Conservation (phyloP, 1,140 invertebrate species). For the Bradysia coprophila region DNA sequence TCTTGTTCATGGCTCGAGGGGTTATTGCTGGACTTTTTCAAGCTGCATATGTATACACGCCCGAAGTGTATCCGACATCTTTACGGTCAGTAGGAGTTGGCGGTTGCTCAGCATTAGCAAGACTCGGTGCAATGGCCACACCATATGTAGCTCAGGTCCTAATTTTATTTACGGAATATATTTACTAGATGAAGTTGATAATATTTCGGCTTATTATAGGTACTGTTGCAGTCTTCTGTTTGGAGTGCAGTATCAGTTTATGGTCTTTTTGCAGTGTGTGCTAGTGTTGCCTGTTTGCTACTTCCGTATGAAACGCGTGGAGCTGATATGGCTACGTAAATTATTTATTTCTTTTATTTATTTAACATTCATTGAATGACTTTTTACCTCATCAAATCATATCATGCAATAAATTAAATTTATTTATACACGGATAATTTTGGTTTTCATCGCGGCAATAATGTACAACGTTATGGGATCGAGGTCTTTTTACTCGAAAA, state of each 20-base stretch:
- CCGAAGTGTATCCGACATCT: conserved; percentile 45
- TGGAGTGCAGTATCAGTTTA: conserved; percentile 38
- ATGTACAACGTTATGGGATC: too few relatives aligned
- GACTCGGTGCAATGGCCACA: conserved; percentile 64
- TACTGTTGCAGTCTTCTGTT: conserved; percentile 31
- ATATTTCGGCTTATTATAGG: background rate
- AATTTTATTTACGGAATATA: background rate
- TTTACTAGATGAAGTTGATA: background rate
- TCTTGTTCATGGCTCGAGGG: conserved; percentile 76
- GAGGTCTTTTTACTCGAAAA: too few relatives aligned
- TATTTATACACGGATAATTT: too few relatives aligned
- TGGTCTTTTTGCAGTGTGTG: conserved; percentile 34
- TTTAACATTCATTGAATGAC: too few relatives aligned
- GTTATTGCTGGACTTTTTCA: conserved; percentile 89
- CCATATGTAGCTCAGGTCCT: conserved; percentile 67
- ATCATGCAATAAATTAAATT: too few relatives aligned
- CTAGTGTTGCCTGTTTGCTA: conserved; percentile 36
- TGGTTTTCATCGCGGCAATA: too few relatives aligned
- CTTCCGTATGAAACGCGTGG: conserved; percentile 42
- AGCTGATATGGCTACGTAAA: background rate
- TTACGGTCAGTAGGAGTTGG: conserved; percentile 61
- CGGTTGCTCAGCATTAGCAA: conserved; percentile 56
- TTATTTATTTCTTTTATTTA: too few relatives aligned
- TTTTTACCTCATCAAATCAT: too few relatives aligned
- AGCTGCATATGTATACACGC: conserved; percentile 89